Evolutionary conservation across 2,888 invertebrate species (phyloP).

Genomic region (Leptinotarsa rubiginosa): DNA sequence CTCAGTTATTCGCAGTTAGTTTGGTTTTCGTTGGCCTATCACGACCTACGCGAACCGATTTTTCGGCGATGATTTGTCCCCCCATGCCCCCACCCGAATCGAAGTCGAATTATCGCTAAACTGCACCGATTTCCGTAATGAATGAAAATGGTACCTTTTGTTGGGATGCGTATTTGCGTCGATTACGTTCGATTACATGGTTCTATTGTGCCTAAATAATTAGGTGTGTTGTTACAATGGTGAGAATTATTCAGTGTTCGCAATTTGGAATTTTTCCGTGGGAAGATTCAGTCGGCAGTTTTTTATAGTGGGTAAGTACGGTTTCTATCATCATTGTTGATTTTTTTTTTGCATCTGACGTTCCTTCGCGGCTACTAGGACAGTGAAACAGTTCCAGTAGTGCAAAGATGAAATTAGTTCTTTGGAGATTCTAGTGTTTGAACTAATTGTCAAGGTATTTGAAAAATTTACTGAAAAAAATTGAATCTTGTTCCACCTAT

Average conservation of each 20-base stretch:
- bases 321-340: neutral
- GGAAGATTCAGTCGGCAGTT: slow-evolving; percentile 25
- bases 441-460: neutral
- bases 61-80: slow-evolving; percentile 30
- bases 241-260: slow-evolving; percentile 42
- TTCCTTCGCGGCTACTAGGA: neutral
- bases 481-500: too few species aligned
- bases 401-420: neutral
- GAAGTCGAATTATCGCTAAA: slow-evolving; percentile 4
- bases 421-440: neutral
- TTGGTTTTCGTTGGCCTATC: slow-evolving; percentile 34
- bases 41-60: slow-evolving; percentile 29
- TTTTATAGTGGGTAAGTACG: slow-evolving; percentile 22
- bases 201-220: slow-evolving; percentile 27
- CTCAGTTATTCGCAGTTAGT: slow-evolving; percentile 54
- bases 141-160: slow-evolving; percentile 25
- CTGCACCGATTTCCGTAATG: slow-evolving; percentile 18
- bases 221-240: slow-evolving; percentile 35
- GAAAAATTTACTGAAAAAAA: too few species aligned
- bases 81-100: neutral
- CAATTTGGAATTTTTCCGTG: slow-evolving; percentile 41
- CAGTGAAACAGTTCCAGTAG: neutral
- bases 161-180: slow-evolving; percentile 3
- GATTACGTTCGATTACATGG: slow-evolving; percentile 20
- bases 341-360: slow-evolving; percentile 1